Percentiles rank a stretch among this genome's conserved stretches.
These are phyloP conservation scores for Drosophila busckii DNA, from an alignment of 1,140 invertebrate species.

Conservation along the genomic window DNA sequence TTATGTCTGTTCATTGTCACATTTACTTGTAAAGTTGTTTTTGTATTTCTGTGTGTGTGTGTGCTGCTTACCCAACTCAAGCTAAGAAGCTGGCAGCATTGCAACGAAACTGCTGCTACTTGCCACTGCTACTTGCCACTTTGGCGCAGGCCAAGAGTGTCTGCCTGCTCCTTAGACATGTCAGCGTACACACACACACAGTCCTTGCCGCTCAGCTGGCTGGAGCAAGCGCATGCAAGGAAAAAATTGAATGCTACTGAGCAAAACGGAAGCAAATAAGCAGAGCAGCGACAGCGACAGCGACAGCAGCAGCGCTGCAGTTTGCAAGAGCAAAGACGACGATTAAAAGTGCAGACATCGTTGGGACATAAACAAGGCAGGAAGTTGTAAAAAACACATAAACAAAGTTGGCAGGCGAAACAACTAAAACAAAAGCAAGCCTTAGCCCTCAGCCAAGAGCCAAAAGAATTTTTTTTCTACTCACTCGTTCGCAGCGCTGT, in stretches of 20 bases:
- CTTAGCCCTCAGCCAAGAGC: conserved; percentile 18
- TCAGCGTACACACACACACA: conserved; percentile 49
- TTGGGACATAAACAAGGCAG: conserved; percentile 51
- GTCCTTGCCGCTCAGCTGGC: conserved; percentile 24
- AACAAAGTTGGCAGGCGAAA: conserved; percentile 37
- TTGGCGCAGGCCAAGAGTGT: conserved; percentile 36
- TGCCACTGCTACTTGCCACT: conserved; percentile 38
- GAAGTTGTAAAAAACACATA: conserved; percentile 52
- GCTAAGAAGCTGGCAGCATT: too few relatives aligned
- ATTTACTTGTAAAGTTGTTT: conserved; percentile 56
- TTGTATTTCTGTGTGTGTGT: conserved; percentile 11
- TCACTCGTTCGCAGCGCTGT: conserved; percentile 4
- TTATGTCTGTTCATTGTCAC: conserved; percentile 64
- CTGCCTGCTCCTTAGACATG: conserved; percentile 50
- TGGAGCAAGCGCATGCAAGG: conserved; percentile 9
- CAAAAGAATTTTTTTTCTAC: conserved; percentile 28
- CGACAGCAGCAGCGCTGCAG: neutral
- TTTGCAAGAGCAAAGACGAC: conserved; percentile 19
- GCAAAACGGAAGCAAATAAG: conserved; percentile 57
- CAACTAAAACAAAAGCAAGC: conserved; percentile 49
- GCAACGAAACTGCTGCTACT: conserved; percentile 19
- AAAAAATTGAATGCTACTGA: conserved; percentile 37
- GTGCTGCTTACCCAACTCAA: too few relatives aligned
- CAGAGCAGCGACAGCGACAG: conserved; percentile 15
- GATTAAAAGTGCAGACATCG: conserved; percentile 59